Conservation (phyloP, 2,888 invertebrate genomes). For the Eilema sororculum region DNA sequence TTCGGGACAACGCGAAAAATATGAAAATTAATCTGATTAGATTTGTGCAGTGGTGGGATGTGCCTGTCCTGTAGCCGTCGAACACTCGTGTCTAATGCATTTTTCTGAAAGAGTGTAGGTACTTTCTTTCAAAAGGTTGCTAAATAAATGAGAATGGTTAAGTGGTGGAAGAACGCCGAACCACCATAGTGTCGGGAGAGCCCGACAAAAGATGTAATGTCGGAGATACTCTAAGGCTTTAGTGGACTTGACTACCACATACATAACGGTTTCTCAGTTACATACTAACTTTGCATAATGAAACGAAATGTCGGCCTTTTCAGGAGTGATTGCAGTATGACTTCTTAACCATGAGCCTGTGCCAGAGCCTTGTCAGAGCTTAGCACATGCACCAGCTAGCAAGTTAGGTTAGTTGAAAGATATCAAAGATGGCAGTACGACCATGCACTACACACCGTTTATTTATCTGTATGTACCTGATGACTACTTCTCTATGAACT, state of each 20-base stretch:
- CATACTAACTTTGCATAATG: too few relatives aligned
- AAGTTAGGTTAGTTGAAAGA: too few relatives aligned
- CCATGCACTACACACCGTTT: too few relatives aligned
- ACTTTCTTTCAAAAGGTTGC: not conserved
- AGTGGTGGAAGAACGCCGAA: not conserved
- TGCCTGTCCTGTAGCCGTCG: not conserved
- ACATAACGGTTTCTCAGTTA: too few relatives aligned
- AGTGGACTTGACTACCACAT: not conserved
- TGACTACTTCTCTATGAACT: not conserved
- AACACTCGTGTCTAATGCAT: not conserved
- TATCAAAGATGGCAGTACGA: too few relatives aligned
- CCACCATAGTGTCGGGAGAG: not conserved
- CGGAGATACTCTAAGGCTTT: not conserved
- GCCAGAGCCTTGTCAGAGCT: too few relatives aligned
- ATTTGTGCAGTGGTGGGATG: too few relatives aligned
- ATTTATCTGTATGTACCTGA: not conserved
- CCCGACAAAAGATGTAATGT: not conserved
- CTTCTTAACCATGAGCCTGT: too few relatives aligned
- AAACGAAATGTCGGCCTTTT: too few relatives aligned
- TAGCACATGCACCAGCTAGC: too few relatives aligned
- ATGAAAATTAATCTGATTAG: not conserved
- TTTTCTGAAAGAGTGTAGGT: not conserved
- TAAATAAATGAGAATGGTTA: not conserved
- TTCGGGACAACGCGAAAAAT: not conserved
- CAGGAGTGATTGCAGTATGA: too few relatives aligned